These are phyloP conservation scores for Palaemon carinicauda DNA, from an alignment of 1,140 invertebrate genomes.

Conservation along the genomic window DNA sequence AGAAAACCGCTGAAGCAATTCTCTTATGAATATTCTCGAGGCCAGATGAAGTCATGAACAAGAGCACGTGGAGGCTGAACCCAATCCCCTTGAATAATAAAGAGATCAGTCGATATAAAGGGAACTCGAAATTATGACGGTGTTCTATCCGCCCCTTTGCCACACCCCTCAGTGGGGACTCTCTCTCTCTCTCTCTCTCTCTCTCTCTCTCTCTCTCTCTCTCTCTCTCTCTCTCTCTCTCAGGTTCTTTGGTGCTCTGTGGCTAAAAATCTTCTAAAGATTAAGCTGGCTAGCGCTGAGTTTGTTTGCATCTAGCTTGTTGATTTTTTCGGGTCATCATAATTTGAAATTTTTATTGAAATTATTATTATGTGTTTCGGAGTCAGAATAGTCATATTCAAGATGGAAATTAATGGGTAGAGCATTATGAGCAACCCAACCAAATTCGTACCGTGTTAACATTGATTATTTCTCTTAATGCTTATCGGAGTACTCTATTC, in stretches of 20 bases:
- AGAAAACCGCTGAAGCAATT: no score
- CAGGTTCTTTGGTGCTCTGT: not conserved
- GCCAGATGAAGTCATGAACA: not conserved
- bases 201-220: not conserved
- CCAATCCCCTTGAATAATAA: slow-evolving; percentile 28
- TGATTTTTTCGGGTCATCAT: no score
- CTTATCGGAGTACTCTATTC: no score
- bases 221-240: not conserved
- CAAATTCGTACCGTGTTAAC: no score
- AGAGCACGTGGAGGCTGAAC: not conserved
- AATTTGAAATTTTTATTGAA: no score
- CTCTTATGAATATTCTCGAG: no score
- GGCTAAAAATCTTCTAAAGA: not conserved
- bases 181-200: not conserved
- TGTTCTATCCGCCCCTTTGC: slow-evolving; percentile 11
- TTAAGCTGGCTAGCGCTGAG: not conserved
- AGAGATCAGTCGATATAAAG: slow-evolving; percentile 42
- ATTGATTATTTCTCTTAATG: no score
- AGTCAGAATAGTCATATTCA: no score
- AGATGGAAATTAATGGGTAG: no score
- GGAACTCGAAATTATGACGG: not conserved
- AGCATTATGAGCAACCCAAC: no score
- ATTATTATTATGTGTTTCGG: no score
- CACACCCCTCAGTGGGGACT: not conserved
- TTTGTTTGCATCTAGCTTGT: no score